A percentile compares a stretch with the other conserved stretches of the same genome.
phyloP scores from a whole-genome alignment of 2,797 vertebrate genomes.

The Poliocrania exsul region DNA sequence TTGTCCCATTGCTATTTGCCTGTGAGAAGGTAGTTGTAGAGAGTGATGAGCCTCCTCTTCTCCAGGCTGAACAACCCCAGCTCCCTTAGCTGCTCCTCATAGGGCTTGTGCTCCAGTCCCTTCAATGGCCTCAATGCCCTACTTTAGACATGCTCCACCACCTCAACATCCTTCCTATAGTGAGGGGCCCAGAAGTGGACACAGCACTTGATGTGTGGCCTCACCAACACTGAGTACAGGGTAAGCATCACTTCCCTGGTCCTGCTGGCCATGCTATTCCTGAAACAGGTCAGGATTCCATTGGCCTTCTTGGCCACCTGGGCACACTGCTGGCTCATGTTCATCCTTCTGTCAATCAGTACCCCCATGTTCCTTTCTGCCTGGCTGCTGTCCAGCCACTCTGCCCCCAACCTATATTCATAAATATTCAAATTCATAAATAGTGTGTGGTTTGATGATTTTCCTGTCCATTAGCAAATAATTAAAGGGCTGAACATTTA shows the following conservation, averaged over 20 bases:
- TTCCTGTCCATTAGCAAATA: not conserved
- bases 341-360: not conserved
- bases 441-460: not conserved
- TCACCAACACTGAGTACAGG: not conserved
- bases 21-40: not conserved
- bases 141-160: not conserved
- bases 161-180: not conserved
- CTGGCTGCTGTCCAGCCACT: not conserved
- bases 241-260: not conserved
- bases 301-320: not conserved
- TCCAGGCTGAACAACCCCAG: not conserved
- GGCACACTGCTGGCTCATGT: not conserved
- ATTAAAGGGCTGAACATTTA: not conserved
- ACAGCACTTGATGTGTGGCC: not conserved
- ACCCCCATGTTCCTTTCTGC: not conserved
- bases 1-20: not conserved
- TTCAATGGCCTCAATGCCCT: not conserved
- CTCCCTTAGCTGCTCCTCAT: not conserved
- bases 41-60: not conserved
- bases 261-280: not conserved
- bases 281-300: not conserved
- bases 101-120: not conserved
- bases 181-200: not conserved
- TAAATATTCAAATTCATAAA: not conserved
- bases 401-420: not conserved